phyloP scores from a whole-genome alignment of 64 coral and sea anemone species.

The Dendrophyllia cribrosa region DNA sequence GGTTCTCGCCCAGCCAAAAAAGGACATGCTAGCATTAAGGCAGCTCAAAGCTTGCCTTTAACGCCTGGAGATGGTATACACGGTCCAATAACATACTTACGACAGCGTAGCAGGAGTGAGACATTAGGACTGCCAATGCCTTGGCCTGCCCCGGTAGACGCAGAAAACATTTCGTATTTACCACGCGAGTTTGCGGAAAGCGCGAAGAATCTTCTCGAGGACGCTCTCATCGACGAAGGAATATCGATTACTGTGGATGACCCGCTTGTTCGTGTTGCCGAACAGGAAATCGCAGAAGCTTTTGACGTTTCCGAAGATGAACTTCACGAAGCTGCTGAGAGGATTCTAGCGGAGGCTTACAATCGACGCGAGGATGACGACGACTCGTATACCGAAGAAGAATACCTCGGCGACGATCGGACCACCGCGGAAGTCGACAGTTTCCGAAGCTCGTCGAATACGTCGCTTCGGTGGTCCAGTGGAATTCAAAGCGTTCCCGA shows the following conservation, averaged over 20 bases:
- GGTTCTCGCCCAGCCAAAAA: neutral
- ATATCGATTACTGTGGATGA: slow-evolving; percentile 71
- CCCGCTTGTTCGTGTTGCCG: slow-evolving; percentile 80
- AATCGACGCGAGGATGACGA: slow-evolving; percentile 45
- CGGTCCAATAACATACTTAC: slow-evolving; percentile 15
- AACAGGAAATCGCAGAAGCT: slow-evolving; percentile 93
- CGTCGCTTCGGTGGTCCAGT: slow-evolving; percentile 61
- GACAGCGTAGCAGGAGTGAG: slow-evolving; percentile 70
- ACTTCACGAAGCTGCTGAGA: slow-evolving; percentile 87
- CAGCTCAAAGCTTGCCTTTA: slow-evolving; percentile 40
- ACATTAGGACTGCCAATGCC: neutral
- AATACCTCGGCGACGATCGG: neutral
- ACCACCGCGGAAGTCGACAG: neutral
- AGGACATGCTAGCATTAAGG: slow-evolving; percentile 6
- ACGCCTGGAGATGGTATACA: neutral
- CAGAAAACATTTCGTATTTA: neutral
- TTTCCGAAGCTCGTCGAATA: slow-evolving; percentile 27
- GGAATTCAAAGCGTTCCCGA: slow-evolving; percentile 74
- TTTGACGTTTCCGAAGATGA: slow-evolving; percentile 94
- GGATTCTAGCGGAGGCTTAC: slow-evolving; percentile 70
- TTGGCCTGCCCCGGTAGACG: neutral
- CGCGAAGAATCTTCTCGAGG: slow-evolving; percentile 8
- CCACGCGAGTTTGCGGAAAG: slow-evolving; percentile 23
- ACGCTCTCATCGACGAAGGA: slow-evolving; percentile 75
- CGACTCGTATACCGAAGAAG: slow-evolving; percentile 37